A percentile compares a stretch with the other conserved stretches of the same genome.
Evolutionary conservation across 2,888 invertebrate genomes (phyloP).

Genomic region (Conus canariensis): DNA sequence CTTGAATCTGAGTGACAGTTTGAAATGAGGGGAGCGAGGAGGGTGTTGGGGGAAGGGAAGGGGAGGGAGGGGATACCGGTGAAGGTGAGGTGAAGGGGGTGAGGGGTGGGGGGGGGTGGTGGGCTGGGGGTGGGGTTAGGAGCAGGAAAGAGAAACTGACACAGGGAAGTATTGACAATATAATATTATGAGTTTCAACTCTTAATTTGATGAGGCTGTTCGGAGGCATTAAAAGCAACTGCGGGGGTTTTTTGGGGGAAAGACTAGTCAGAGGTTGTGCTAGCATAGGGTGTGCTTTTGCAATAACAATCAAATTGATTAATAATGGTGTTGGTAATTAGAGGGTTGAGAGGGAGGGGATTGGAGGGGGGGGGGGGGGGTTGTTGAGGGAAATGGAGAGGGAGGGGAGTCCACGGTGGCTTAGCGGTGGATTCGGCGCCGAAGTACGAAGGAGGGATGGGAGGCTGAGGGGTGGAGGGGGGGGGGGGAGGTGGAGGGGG

Average conservation of each 20-base stretch:
- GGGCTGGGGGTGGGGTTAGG: no score
- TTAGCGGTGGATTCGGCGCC: no score
- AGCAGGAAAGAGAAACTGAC: no score
- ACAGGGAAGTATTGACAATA: not conserved
- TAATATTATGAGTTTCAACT: conserved; percentile 5
- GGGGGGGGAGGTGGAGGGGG: no score
- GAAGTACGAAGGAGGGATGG: no score
- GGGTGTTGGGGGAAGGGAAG: not conserved
- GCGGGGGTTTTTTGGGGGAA: no score
- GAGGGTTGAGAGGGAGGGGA: not conserved
- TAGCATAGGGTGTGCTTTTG: not conserved
- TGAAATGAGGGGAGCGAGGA: no score
- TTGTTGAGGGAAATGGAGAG: no score
- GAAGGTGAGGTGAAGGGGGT: not conserved
- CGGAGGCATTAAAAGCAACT: not conserved
- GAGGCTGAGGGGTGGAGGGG: no score
- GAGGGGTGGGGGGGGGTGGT: not conserved
- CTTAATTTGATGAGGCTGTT: not conserved
- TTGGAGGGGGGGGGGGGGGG: no score
- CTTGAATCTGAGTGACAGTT: no score
- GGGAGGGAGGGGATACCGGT: not conserved
- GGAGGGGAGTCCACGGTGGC: no score
- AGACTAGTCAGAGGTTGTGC: not conserved
- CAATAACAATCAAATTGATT: conserved; percentile 4
- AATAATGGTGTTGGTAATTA: conserved; percentile 14